Evolutionary conservation across 2,113 vertebrate species (phyloP), one percentile per base, ranked within the genome.

Genomic region (Manacus vitellinus): DNA sequence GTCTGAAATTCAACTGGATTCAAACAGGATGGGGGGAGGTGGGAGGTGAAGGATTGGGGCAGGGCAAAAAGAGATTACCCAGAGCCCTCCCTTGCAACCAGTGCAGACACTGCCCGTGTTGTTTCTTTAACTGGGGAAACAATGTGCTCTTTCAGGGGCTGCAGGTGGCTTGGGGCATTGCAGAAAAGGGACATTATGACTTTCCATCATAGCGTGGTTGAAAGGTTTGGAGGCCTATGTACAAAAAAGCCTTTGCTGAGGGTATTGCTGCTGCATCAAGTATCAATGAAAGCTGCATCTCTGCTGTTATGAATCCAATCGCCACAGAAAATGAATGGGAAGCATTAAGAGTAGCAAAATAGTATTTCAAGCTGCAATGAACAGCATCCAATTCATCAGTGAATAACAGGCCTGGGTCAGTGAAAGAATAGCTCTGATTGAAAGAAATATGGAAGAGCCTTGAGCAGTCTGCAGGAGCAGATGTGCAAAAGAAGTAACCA

Each of bases 101-200:
- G 72, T 23, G 7, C 68, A 92, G 93, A 97, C 96, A 91, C 96
- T 96, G 94, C 92, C 72, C 31, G 22, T 49, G 96, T 95, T 97
- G 97, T 97, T 43, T 83, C 92, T 76, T 72, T 89, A 70, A 88
- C 4, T 80, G 90, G 68, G 47, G 80, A 85, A 92, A 98, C 98
- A 98, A 98, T 96, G 88, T 61, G 28, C 47, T 91, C 98, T 98
- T 98, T 98, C 96, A 98, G 16, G 23, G 81, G 70, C 77, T 97
- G 97, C 98, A 98, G 98, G 97, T 98, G 98, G 96, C 96, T 90
- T 2, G 3, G 81, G 88, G 67, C 93, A 63, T 39, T 66, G 89
- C 87, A 96, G 85, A 97, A 96, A 96, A 90, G 89, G 93, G 82
- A 91, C 95, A 94, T 96, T 97, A 96, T 97, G 82, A 72, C 80